Evolutionary conservation across 1,140 invertebrate genomes (phyloP).

Genomic region (Drosophila oshimai): DNA sequence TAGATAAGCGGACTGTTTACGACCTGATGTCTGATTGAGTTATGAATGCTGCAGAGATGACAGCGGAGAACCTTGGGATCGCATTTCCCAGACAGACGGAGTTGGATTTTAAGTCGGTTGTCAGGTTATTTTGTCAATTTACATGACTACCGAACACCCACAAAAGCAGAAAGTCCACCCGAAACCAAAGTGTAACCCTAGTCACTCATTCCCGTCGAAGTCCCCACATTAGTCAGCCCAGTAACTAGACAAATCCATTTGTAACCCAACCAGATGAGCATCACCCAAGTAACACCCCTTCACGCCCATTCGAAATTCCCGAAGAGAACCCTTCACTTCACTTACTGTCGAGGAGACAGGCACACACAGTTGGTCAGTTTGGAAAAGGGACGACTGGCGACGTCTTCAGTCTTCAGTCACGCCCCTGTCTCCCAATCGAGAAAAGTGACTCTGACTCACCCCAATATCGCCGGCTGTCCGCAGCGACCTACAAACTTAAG

Average conservation of each 20-base stretch:
- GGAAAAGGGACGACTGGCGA: slow-evolving; percentile 56
- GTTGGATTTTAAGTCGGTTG: background rate
- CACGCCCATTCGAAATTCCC: slow-evolving; percentile 6
- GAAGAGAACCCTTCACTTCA: slow-evolving; percentile 20
- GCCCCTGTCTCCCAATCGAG: slow-evolving; percentile 73
- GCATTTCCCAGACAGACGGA: slow-evolving; percentile 11
- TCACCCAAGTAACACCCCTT: slow-evolving; percentile 44
- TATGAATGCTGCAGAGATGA: slow-evolving; percentile 55
- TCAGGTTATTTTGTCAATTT: slow-evolving; percentile 34
- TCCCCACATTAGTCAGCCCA: slow-evolving; percentile 57
- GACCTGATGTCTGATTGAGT: slow-evolving; percentile 53
- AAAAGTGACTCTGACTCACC: slow-evolving; percentile 50
- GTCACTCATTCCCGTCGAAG: background rate
- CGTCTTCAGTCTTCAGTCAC: slow-evolving; percentile 60
- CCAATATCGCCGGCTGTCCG: slow-evolving; percentile 12
- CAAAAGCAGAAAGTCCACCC: slow-evolving; percentile 3
- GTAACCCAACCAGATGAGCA: slow-evolving; percentile 41
- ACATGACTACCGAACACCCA: slow-evolving; percentile 43
- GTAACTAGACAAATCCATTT: slow-evolving; percentile 57
- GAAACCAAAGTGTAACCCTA: background rate
- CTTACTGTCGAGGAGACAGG: slow-evolving; percentile 32
- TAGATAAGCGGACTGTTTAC: slow-evolving; percentile 49
- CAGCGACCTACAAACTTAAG: slow-evolving; percentile 56
- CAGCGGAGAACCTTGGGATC: slow-evolving; percentile 3
- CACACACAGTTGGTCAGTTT: slow-evolving; percentile 56